Base-by-base conservation (phyloP, 2,888 invertebrate genomes). In the Caenorhabditis auriculariae region DNA sequence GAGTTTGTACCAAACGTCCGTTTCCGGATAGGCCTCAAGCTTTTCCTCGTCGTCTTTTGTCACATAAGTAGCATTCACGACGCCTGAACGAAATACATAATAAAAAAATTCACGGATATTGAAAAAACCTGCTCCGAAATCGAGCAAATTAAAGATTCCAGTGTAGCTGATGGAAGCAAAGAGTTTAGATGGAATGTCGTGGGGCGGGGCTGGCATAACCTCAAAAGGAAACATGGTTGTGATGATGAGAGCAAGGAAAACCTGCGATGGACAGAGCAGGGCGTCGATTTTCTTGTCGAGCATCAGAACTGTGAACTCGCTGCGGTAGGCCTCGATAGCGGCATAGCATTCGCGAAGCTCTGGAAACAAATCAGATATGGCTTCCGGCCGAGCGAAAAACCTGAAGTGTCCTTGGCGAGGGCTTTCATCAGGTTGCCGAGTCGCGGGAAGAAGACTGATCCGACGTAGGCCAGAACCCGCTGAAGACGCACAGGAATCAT, bases 11-110 rank as follows among this genome's bases (percentile, higher is more conserved):
- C 70, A 76, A 17, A 66, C 56, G 51, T 75, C 75, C 12, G 44
- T 64, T 17, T 58, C 58, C 15, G 74, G 74, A 43, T 76, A 76
- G 17, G 67, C 57, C 29, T 56, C 60, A 17, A 62, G 45, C 5
- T 59, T 54, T 32, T 68, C 69, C 21, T 76, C 76, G 24, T 76
- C 74, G n/a, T 60, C 38, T 38, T 67, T 66, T n/a, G 19, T 68
- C 2, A 76, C 82, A 17, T 61, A 62, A 4, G 82, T 82, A 15
- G 83, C 74, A 12, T 78, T 81, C 7, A 83, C 79, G 5, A 77
- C 75, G 21, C 56, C 61, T 60, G 32, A 42, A 55, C 43, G 4
- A 3, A 35, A 19, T 6, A 24, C n/a, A 15, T 7, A 19, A 41
- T 41, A 17, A n/a, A n/a, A n/a, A n/a, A n/a, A 7, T 24, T 44